Conservation (phyloP, 2,888 invertebrate genomes). For the Teinopalpus imperialis region DNA sequence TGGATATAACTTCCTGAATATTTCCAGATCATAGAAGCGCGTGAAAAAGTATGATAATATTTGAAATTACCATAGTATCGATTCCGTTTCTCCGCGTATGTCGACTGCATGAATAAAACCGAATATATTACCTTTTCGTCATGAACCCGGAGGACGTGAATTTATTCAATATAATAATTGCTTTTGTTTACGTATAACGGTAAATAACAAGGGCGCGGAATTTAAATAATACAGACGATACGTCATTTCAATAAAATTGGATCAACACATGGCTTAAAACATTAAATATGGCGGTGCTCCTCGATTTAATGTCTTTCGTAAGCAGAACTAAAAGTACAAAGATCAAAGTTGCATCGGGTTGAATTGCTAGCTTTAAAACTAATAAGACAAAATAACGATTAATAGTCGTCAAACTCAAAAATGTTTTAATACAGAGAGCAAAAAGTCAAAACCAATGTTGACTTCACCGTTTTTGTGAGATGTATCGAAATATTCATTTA, state of each 20-base stretch:
- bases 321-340: too few species aligned
- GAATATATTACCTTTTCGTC: conserved; percentile 16
- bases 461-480: too few species aligned
- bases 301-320: too few species aligned
- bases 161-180: conserved; percentile 4
- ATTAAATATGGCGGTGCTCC: too few species aligned
- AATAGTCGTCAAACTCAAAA: too few species aligned
- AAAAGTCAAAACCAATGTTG: too few species aligned
- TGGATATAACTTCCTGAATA: conserved; percentile 5
- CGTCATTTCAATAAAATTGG: conserved; percentile 13
- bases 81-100: conserved; percentile 26
- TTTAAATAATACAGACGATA: conserved; percentile 4
- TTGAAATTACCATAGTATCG: conserved; percentile 27
- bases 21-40: conserved; percentile 11
- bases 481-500: too few species aligned
- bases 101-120: conserved; percentile 31
- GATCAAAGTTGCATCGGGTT: too few species aligned
- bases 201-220: neutral
- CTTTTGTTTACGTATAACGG: neutral
- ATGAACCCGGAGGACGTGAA: conserved; percentile 10
- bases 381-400: too few species aligned
- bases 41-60: conserved; percentile 24
- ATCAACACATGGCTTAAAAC: conserved; percentile 17
- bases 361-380: too few species aligned
- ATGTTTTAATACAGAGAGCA: too few species aligned